These are phyloP conservation scores for Pituophis catenifer DNA, from an alignment of 2,113 vertebrate species.

Conservation along the genomic window DNA sequence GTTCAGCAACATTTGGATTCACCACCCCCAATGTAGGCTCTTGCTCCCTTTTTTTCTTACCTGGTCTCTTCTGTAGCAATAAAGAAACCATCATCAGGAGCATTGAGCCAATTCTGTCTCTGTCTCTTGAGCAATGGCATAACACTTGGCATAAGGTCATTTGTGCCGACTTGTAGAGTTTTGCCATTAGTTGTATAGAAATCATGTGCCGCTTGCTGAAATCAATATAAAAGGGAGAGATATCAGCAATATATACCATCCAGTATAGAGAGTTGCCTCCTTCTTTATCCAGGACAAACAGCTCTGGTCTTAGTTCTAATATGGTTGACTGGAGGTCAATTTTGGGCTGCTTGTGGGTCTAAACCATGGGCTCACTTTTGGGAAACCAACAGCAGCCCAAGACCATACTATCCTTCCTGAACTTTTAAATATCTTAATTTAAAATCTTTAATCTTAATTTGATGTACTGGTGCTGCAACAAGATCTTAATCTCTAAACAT, in stretches of 20 bases:
- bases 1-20: background rate
- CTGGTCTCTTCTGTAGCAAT: conserved; percentile 90
- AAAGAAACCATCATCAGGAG: conserved; percentile 88
- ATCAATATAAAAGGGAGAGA: conserved; percentile 40
- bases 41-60: conserved; percentile 64
- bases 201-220: conserved; percentile 61
- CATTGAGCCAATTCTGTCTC: conserved; percentile 87
- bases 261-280: background rate
- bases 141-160: conserved; percentile 68
- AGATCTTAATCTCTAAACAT: background rate
- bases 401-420: background rate
- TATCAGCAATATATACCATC: conserved; percentile 8
- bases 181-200: conserved; percentile 80
- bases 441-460: background rate
- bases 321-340: background rate
- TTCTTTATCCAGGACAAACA: background rate
- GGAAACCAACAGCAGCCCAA: background rate
- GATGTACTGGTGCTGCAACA: background rate
- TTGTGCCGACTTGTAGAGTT: conserved; percentile 62
- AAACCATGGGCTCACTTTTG: background rate
- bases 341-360: background rate
- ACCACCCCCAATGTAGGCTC: background rate
- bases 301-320: background rate
- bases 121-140: conserved; percentile 84
- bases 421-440: background rate